Conservation (phyloP, 2,888 invertebrate species). For the Ischnus inquisitorius region DNA sequence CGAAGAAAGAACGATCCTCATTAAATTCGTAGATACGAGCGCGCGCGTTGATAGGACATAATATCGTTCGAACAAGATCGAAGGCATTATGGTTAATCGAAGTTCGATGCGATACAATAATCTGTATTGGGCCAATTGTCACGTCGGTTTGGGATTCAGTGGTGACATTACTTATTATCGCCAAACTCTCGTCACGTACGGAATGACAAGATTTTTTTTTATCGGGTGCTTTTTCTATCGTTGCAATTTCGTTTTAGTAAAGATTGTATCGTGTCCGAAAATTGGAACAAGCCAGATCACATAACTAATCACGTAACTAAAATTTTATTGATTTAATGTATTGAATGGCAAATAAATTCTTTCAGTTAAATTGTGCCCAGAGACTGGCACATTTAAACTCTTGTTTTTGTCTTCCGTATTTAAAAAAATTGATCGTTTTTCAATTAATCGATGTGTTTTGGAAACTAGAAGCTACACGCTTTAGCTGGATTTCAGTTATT, state of each 20-base stretch:
- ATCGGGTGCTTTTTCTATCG: background rate
- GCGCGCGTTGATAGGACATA: background rate
- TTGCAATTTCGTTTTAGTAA: background rate
- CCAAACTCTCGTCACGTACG: conserved; percentile 2
- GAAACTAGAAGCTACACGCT: too few relatives aligned
- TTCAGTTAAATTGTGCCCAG: too few relatives aligned
- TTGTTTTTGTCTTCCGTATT: too few relatives aligned
- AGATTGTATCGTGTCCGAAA: too few relatives aligned
- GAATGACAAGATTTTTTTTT: conserved; percentile 13
- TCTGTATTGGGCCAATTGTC: conserved; percentile 16
- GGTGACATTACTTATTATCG: background rate
- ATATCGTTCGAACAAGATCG: background rate
- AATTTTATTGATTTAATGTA: too few relatives aligned
- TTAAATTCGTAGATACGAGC: background rate
- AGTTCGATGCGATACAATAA: conserved; percentile 12
- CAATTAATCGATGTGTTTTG: too few relatives aligned
- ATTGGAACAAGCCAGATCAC: too few relatives aligned
- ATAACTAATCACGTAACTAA: too few relatives aligned
- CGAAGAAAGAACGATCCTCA: conserved; percentile 6
- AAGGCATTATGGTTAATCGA: conserved; percentile 4
- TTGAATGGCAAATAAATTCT: too few relatives aligned
- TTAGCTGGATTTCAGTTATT: too few relatives aligned
- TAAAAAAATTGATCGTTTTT: too few relatives aligned
- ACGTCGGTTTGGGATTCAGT: conserved; percentile 10
- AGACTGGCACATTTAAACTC: too few relatives aligned